A percentile compares a stretch with the other conserved stretches of the same genome.
phyloP scores from a whole-genome alignment of 2,113 vertebrate genomes.

The Scortum barcoo region DNA sequence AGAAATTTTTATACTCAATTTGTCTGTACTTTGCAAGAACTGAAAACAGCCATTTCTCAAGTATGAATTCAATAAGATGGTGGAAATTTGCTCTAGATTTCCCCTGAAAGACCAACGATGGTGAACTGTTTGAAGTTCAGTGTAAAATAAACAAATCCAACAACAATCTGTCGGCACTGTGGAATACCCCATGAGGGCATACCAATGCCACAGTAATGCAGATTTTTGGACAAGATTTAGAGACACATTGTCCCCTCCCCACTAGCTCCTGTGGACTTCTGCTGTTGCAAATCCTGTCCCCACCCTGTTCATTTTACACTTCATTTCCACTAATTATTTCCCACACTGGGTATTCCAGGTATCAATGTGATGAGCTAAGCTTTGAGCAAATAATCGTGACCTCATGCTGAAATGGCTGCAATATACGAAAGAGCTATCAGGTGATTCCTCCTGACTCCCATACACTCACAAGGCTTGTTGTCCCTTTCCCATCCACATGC shows the following conservation, averaged over 20 bases:
- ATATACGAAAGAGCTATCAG: constrained; percentile 1
- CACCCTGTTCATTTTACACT: neutral
- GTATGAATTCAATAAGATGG: neutral
- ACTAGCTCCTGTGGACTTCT: neutral
- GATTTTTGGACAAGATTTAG: neutral
- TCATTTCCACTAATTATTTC: neutral
- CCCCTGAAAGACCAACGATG: neutral
- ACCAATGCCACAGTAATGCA: neutral
- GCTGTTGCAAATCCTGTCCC: neutral
- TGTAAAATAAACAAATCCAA: too few relatives aligned
- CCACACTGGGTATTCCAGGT: neutral
- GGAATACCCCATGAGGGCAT: neutral
- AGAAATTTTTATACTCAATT: neutral
- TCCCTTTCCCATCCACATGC: neutral
- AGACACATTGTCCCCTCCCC: neutral
- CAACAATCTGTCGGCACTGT: neutral
- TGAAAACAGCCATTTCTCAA: neutral
- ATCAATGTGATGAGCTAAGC: constrained; percentile 8
- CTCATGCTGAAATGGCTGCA: neutral
- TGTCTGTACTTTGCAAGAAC: neutral
- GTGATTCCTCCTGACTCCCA: constrained; percentile 14
- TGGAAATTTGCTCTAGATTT: neutral
- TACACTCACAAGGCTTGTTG: neutral
- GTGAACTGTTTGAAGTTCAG: too few relatives aligned
- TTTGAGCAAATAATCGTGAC: neutral